phyloP scores from a whole-genome alignment of 2,797 vertebrate genomes.

The Atherinosoma microstoma region DNA sequence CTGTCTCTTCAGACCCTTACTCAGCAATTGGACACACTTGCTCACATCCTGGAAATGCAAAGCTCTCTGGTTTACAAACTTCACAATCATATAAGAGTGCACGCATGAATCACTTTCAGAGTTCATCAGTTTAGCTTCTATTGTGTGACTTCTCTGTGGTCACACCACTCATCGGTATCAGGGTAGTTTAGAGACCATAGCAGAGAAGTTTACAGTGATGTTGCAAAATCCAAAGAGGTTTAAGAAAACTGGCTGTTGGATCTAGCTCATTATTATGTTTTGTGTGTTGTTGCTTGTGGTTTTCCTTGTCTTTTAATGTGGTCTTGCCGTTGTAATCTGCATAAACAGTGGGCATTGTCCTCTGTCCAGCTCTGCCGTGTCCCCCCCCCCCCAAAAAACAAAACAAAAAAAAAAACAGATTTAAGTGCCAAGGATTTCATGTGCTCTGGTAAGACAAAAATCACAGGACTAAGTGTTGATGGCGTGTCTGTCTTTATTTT shows the following conservation, averaged over 20 bases:
- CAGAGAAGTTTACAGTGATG: slow-evolving; percentile 16
- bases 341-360: slow-evolving; percentile 22
- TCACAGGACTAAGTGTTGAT: not conserved
- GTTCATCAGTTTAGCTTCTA: slow-evolving; percentile 33
- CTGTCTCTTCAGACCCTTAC: slow-evolving; percentile 20
- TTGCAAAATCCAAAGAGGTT: slow-evolving; percentile 21
- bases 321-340: slow-evolving; percentile 26
- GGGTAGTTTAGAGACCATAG: slow-evolving; percentile 6
- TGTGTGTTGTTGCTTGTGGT: slow-evolving; percentile 22
- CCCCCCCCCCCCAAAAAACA: not conserved
- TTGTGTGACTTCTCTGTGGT: slow-evolving; percentile 45
- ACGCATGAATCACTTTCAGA: slow-evolving; percentile 41
- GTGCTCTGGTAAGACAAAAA: not conserved
- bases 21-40: slow-evolving; percentile 53
- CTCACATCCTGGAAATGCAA: slow-evolving; percentile 32
- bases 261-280: slow-evolving; percentile 10
- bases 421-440: slow-evolving; percentile 2
- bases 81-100: slow-evolving; percentile 30
- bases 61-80: slow-evolving; percentile 17
- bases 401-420: not conserved
- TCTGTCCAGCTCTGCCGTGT: no score
- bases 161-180: slow-evolving; percentile 39
- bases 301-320: slow-evolving; percentile 21
- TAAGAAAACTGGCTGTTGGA: slow-evolving; percentile 13
- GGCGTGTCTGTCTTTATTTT: no score